Conservation (phyloP, 2,797 vertebrate species). For the Parambassis ranga region DNA sequence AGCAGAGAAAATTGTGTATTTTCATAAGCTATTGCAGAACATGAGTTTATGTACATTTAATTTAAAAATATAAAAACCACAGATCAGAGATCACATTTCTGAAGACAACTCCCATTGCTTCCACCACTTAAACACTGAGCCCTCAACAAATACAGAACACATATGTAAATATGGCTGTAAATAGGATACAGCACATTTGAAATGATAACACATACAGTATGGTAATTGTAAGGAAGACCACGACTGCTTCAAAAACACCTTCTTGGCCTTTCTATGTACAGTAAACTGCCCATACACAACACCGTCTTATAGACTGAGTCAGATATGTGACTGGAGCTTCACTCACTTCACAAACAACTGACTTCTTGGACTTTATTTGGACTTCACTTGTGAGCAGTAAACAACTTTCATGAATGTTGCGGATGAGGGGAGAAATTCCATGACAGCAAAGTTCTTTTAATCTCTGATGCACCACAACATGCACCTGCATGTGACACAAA, state of each 20-base stretch:
- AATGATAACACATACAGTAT: slow-evolving; percentile 26
- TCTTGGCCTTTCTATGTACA: slow-evolving; percentile 11
- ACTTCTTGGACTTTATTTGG: slow-evolving; percentile 26
- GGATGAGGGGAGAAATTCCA: slow-evolving; percentile 11
- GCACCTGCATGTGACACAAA: slow-evolving; percentile 30
- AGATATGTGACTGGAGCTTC: background rate
- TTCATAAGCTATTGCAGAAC: background rate
- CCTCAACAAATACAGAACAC: background rate
- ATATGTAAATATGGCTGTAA: slow-evolving; percentile 3
- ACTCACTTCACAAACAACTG: background rate
- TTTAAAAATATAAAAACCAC: background rate
- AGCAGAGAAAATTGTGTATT: background rate
- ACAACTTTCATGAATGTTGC: background rate
- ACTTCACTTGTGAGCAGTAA: slow-evolving; percentile 8
- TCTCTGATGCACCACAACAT: slow-evolving; percentile 12
- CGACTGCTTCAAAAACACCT: slow-evolving; percentile 11
- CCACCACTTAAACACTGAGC: slow-evolving; percentile 3
- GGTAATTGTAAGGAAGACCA: too few relatives aligned
- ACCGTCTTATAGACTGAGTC: background rate
- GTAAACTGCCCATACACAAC: background rate
- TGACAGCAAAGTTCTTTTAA: slow-evolving; percentile 33
- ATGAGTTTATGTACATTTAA: background rate
- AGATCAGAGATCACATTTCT: too few relatives aligned
- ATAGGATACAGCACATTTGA: background rate
- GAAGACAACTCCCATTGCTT: too few relatives aligned